A percentile compares a stretch with the other conserved stretches of the same genome.
phyloP scores from a whole-genome alignment of 2,113 vertebrate species.

The Siphamia tubifer region DNA sequence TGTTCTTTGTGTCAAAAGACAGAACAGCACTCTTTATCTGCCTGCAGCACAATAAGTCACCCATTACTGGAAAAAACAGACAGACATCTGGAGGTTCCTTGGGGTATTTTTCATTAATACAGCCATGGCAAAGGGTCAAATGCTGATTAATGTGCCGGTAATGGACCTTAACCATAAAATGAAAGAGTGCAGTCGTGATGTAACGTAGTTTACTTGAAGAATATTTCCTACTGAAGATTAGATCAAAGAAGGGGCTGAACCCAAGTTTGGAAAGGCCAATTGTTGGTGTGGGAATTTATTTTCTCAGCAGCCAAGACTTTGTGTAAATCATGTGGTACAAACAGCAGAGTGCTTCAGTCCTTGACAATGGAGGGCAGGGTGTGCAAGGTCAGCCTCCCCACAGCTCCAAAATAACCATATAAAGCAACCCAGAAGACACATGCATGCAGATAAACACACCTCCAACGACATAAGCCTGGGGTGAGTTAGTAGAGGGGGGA shows the following conservation, averaged over 20 bases:
- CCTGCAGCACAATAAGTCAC: conserved; percentile 14
- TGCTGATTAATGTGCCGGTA: not conserved
- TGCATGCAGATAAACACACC: not conserved
- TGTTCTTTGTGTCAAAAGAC: conserved; percentile 61
- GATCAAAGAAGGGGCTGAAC: not conserved
- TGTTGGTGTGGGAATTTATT: conserved; percentile 24
- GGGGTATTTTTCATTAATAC: not conserved
- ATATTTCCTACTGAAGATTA: not conserved
- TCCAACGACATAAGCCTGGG: conserved; percentile 21
- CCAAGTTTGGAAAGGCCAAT: conserved; percentile 1
- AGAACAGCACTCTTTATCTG: conserved; percentile 13
- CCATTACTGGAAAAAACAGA: not conserved
- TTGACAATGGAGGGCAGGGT: conserved; percentile 53
- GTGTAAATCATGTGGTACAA: conserved; percentile 46
- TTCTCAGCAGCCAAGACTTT: conserved; percentile 9
- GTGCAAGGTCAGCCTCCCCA: conserved; percentile 59
- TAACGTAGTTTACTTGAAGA: not conserved
- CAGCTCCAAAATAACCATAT: conserved; percentile 70
- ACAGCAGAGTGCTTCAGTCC: conserved; percentile 20
- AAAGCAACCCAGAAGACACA: conserved; percentile 58
- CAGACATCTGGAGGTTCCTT: not conserved
- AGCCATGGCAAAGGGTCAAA: not conserved
- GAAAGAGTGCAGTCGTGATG: not conserved
- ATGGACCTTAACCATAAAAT: not conserved
- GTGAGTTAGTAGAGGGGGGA: not conserved